Base-by-base conservation (phyloP, 1,140 invertebrate species). In the Parapsyche elsis region DNA sequence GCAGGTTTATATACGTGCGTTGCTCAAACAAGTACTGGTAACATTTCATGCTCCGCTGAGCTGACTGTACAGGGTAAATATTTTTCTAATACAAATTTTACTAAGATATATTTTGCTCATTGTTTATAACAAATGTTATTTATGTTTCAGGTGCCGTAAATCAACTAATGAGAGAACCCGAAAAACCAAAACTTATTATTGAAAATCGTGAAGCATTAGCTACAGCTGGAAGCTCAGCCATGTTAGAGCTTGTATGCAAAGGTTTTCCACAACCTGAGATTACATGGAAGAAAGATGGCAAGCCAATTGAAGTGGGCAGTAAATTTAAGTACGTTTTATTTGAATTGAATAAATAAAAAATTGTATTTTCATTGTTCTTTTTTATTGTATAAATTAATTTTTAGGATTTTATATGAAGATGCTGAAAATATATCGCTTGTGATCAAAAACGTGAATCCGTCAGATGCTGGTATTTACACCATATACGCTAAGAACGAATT, bases 1-100 rank as follows among this genome's bases (percentile, higher is more conserved):
- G 96, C 96, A 24, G 97, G 97, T 5, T 89, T 97, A 4, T 98
- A 99, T 86, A 98, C 97, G 0, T 98, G 97, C 84, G 96, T 98
- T 0, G 97, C 97, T 0, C 95, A 96, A 85, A 99, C 97, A 0
- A 93, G 92, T 38, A 94, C 94, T 79, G 97, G 96, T 46, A 96
- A 96, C 84, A 98, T 98, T 71, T 97, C 96, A 57, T 98, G 96
- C 87, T 96, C 95, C 85, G 97, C 97, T 5, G 96, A 98, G 85
- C 89, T 98, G 0, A 97, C 95, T 14, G 96, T 98, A 0, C 95
- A 97, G 90, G 95, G 94, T 53, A 53, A 5, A 14, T 4, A 53
- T 53, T 5, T 12, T 53, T 12, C 1, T 53, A 16, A 53, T 53
- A 53, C 12, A 53, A 88, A 53, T 5, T 53, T 12, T 53, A 16